These are phyloP conservation scores for Aldrovandia affinis DNA, from an alignment of 2,797 vertebrate genomes.

Conservation along the genomic window DNA sequence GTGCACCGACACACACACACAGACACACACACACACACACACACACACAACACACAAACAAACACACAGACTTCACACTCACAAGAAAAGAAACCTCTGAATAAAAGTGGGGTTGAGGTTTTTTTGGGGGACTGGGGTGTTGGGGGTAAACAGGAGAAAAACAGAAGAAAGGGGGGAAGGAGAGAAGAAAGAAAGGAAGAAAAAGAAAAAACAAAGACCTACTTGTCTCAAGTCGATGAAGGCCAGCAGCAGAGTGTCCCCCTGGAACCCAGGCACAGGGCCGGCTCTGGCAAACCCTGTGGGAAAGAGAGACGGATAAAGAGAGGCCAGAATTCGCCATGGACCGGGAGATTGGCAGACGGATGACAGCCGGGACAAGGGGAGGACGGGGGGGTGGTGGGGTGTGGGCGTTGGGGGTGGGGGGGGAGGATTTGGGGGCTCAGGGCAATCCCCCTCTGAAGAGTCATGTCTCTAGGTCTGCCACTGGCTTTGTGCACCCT, in stretches of 20 bases:
- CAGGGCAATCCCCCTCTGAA: conserved; percentile 80
- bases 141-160: conserved; percentile 51
- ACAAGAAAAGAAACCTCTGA: conserved; percentile 47
- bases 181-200: conserved; percentile 73
- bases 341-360: conserved; percentile 99
- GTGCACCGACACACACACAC: conserved; percentile 30
- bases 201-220: conserved; percentile 92
- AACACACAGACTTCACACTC: conserved; percentile 4
- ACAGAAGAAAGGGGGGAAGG: conserved; percentile 59
- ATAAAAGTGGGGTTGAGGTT: conserved; percentile 48
- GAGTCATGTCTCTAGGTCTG: conserved; percentile 91
- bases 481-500: conserved; percentile 80
- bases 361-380: conserved; percentile 95
- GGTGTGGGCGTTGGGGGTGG: conserved; percentile 62
- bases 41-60: not conserved
- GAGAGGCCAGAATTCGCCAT: conserved; percentile 87
- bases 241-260: conserved; percentile 99
- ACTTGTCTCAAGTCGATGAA: conserved; percentile 99
- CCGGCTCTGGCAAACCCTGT: conserved; percentile 99
- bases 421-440: conserved; percentile 62
- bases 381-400: conserved; percentile 80
- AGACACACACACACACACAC: conserved; percentile 17
- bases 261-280: conserved; percentile 99
- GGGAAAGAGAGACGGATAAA: conserved; percentile 95
- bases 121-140: conserved; percentile 36